Percentiles rank a stretch among this genome's conserved stretches.
These are phyloP conservation scores for Carterocephalus palaemon DNA, from an alignment of 2,888 invertebrate species.

Conservation along the genomic window DNA sequence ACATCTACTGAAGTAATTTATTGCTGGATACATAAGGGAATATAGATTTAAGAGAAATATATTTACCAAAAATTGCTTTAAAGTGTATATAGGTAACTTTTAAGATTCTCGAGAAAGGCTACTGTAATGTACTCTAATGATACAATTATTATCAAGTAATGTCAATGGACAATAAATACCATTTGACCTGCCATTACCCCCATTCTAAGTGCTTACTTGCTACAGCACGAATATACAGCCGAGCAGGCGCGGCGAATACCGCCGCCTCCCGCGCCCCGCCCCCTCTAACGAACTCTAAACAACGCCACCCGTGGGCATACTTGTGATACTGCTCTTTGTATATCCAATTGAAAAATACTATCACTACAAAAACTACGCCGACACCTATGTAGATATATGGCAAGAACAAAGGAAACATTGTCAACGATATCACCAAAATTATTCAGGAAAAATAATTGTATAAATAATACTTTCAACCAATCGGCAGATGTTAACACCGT, in stretches of 20 bases:
- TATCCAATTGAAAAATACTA: constrained; percentile 73
- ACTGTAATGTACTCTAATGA: constrained; percentile 79
- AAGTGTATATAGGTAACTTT: constrained; percentile 79
- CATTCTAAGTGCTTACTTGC: constrained; percentile 71
- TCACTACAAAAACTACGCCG: constrained; percentile 71
- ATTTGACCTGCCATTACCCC: constrained; percentile 73
- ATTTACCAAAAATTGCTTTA: constrained; percentile 75
- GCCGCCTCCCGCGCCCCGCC: constrained; percentile 54
- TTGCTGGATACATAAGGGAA: constrained; percentile 79
- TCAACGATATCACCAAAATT: constrained; percentile 60
- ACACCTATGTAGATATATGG: constrained; percentile 74
- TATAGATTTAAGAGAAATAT: constrained; percentile 78
- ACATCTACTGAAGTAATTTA: constrained; percentile 76
- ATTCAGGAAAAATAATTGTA: constrained; percentile 44
- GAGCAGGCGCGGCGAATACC: constrained; percentile 57
- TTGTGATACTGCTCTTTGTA: constrained; percentile 71
- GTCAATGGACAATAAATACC: constrained; percentile 79
- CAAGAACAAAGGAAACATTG: constrained; percentile 75
- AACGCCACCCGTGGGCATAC: constrained; percentile 71
- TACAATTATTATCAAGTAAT: constrained; percentile 78
- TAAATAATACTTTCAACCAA: constrained; percentile 58
- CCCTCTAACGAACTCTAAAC: constrained; percentile 69
- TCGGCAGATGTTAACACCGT: constrained; percentile 37
- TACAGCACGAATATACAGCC: constrained; percentile 75
- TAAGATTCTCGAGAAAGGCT: constrained; percentile 77